Evolutionary conservation across 37 sponge, comb jelly and placozoan genomes (phyloP).

Genomic region (Beroe forskalii): DNA sequence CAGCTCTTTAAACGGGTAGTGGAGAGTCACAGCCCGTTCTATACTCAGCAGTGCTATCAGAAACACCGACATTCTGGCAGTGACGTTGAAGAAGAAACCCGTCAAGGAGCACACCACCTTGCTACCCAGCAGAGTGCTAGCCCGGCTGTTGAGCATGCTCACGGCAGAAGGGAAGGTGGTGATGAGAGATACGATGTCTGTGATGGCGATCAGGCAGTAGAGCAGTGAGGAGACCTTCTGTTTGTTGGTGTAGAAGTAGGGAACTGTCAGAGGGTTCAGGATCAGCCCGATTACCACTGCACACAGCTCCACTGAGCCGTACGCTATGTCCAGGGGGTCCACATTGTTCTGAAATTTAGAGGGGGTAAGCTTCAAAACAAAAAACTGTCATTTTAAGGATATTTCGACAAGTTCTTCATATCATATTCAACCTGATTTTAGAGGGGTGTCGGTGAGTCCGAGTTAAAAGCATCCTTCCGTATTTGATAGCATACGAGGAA

Average conservation of each 20-base stretch:
- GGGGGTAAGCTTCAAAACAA: too few relatives aligned
- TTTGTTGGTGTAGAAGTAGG: constrained; percentile 20
- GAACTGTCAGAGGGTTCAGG: constrained; percentile 18
- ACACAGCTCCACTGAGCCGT: neutral
- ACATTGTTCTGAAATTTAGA: neutral
- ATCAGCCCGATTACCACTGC: neutral
- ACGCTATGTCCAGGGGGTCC: neutral
- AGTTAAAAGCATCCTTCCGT: too few relatives aligned
- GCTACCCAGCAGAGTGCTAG: neutral
- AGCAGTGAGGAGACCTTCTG: constrained; percentile 27
- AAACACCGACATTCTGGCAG: constrained; percentile 10
- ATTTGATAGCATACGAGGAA: too few relatives aligned
- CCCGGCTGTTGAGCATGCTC: neutral
- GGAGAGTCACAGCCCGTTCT: constrained; percentile 6
- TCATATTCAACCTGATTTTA: too few relatives aligned
- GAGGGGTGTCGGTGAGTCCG: too few relatives aligned
- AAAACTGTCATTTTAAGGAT: too few relatives aligned
- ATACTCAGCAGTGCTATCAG: neutral
- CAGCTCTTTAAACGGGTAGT: neutral
- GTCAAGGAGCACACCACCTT: neutral
- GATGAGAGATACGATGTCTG: constrained; percentile 20
- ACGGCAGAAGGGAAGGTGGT: neutral
- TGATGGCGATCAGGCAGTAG: constrained; percentile 9
- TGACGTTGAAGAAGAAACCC: constrained; percentile 34
- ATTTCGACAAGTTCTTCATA: too few relatives aligned